phyloP scores from a whole-genome alignment of 53 echinoderm and acorn worm species.

The Temnopleurus reevesii region DNA sequence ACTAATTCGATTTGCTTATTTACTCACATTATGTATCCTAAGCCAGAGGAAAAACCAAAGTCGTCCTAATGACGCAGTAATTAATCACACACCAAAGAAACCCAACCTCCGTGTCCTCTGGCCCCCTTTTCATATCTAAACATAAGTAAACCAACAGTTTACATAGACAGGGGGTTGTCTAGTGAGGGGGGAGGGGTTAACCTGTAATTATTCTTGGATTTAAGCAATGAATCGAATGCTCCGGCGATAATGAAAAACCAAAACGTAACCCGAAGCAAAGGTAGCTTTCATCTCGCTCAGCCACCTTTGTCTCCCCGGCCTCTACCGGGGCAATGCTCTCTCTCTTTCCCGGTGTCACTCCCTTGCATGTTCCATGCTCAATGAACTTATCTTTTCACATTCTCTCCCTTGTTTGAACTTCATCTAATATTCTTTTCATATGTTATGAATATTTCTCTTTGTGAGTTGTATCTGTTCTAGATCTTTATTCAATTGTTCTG shows the following conservation, averaged over 20 bases:
- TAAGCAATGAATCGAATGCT: neutral
- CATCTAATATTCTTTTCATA: neutral
- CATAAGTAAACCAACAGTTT: neutral
- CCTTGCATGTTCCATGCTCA: neutral
- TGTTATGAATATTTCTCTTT: neutral
- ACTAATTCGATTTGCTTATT: constrained; percentile 25
- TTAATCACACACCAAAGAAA: constrained; percentile 9
- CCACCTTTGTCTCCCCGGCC: neutral
- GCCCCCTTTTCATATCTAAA: neutral
- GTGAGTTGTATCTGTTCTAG: neutral
- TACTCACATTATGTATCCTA: neutral
- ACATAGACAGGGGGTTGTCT: neutral
- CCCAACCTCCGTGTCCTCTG: constrained; percentile 7
- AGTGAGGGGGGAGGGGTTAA: neutral
- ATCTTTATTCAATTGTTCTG: neutral
- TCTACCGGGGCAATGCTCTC: constrained; percentile 3
- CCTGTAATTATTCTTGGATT: constrained; percentile 4
- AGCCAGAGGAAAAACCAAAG: neutral
- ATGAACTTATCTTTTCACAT: neutral
- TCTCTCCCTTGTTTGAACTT: neutral
- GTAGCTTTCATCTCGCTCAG: neutral
- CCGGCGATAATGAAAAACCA: neutral
- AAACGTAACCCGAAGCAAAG: neutral
- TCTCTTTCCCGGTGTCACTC: neutral
- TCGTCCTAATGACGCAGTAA: neutral